Evolutionary conservation across 2,797 vertebrate genomes (phyloP).

Genomic region (Erpetoichthys calabaricus): DNA sequence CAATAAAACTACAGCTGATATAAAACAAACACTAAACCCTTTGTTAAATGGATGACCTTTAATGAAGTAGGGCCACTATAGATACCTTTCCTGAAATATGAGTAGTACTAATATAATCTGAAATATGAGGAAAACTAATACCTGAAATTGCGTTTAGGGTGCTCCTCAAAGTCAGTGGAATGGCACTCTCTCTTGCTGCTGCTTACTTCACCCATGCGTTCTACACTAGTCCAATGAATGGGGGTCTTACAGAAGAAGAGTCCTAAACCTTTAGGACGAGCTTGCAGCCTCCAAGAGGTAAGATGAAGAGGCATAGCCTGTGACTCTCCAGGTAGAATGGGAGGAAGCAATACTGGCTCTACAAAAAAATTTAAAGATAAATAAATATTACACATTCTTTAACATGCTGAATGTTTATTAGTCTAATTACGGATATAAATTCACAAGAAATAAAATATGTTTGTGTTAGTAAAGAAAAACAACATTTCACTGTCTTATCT

Average conservation of each 20-base stretch:
- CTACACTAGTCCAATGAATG: constrained; percentile 88
- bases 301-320: constrained; percentile 83
- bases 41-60: too few relatives aligned
- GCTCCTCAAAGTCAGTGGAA: constrained; percentile 72
- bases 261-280: constrained; percentile 79
- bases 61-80: too few relatives aligned
- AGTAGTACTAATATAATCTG: too few relatives aligned
- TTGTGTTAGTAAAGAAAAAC: too few relatives aligned
- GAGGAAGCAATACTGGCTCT: constrained; percentile 88
- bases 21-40: too few relatives aligned
- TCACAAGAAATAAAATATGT: too few relatives aligned
- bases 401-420: background rate
- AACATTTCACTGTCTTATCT: too few relatives aligned
- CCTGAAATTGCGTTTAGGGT: constrained; percentile 73
- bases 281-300: constrained; percentile 89
- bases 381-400: too few relatives aligned
- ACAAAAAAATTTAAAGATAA: constrained; percentile 11
- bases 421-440: background rate
- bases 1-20: too few relatives aligned
- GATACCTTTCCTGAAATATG: too few relatives aligned
- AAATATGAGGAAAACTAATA: constrained; percentile 21
- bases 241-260: constrained; percentile 90
- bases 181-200: constrained; percentile 91
- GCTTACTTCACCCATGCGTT: constrained; percentile 66
- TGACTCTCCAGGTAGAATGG: constrained; percentile 75